These are phyloP conservation scores for Synanthedon vespiformis DNA, from an alignment of 2,888 invertebrate species.

Conservation along the genomic window DNA sequence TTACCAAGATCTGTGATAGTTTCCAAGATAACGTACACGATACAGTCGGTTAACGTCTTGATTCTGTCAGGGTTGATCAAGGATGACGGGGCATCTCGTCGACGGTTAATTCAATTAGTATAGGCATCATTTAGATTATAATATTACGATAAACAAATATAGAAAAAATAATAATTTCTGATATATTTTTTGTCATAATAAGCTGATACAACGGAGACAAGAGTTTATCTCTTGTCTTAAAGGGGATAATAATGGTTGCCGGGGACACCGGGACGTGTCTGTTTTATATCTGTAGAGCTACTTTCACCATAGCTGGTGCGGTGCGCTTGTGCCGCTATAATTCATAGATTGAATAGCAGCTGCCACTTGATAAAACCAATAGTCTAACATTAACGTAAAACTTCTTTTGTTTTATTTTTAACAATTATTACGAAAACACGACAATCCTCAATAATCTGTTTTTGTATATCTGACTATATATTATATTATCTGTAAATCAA, in stretches of 20 bases:
- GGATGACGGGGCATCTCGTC: neutral
- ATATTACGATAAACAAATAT: neutral
- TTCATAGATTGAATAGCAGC: constrained; percentile 22
- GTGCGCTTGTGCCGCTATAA: constrained; percentile 20
- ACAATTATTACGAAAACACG: no score
- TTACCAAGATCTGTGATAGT: constrained; percentile 25
- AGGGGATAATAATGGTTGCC: no score
- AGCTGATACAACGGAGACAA: no score
- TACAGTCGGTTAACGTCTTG: constrained; percentile 38
- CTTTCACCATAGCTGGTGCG: constrained; percentile 27
- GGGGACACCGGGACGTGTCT: no score
- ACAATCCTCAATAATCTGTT: no score
- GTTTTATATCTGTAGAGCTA: constrained; percentile 5
- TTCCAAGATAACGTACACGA: constrained; percentile 24
- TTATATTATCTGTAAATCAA: no score
- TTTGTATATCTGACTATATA: no score
- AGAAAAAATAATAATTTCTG: no score
- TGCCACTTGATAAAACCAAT: constrained; percentile 12
- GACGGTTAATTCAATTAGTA: neutral
- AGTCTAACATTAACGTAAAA: no score
- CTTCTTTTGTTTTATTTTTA: no score
- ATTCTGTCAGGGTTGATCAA: constrained; percentile 15
- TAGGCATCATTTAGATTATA: neutral
- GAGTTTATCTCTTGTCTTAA: no score
- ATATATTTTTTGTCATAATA: no score